Base-by-base conservation (phyloP, 1,140 invertebrate genomes). In the Drosophila ficusphila region DNA sequence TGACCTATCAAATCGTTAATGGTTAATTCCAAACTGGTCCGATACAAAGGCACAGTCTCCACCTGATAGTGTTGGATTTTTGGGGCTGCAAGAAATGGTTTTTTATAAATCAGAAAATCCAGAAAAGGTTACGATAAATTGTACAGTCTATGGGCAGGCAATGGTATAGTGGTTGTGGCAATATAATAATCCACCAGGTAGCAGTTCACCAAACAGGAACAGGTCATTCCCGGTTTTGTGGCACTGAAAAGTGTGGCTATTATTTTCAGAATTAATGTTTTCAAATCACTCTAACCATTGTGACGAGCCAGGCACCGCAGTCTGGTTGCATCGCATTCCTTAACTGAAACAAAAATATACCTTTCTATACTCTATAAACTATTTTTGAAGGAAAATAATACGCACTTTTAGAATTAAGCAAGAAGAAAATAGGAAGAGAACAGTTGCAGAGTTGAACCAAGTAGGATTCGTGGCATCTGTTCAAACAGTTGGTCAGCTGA, bases 221-320 rank as follows among this genome's bases (percentile, higher is more conserved):
- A 90, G 8, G 70, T 79, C 88, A 90, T 90, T 25, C 88, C 88
- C n/a, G 76, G 69, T 34, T 90, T 90, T 18, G 58, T 74, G 60
- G 68, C 75, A 51, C 78, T 90, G 7, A 90, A 90, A 29, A 74
- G 85, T 0, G 46, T 70, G 2, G 12, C 12, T 27, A n/a, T 27
- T 31, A 21, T 23, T 19, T 46, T 38, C 18, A 5, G 21, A 36
- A 3, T 29, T 34, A 16, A 52, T 27, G 9, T 57, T 31, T 38
- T 25, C 23, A 6, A 21, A 27, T 41, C 39, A 36, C 33, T 48
- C 69, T 62, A 34, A 78, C 88, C 88, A 77, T 79, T 82, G 41
- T 90, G 65, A 2, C 79, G 76, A 3, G 88, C 57, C 16, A 90
- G 19, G 44, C 88, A 90, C 1, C 88, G 78, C 16, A 90, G 69